Evolutionary conservation across 2,113 vertebrate genomes (phyloP), one percentile per base, ranked within the genome.

Genomic region (Pachypanchax playfairii): DNA sequence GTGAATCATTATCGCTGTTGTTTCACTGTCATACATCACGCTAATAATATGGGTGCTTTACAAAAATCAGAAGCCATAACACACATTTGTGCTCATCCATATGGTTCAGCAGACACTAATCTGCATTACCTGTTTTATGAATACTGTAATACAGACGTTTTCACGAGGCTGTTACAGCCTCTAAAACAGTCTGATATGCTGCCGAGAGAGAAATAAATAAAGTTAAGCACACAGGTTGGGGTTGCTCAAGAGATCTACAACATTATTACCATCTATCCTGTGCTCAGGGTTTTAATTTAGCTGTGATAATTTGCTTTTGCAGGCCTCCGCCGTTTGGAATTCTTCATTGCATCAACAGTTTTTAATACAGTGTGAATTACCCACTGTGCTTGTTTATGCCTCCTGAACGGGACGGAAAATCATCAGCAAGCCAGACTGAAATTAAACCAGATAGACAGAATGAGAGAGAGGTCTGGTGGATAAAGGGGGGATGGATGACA

Each of bases 321-420:
- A 93, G 93, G 90, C 92, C 92, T 95, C 92, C 85, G 60, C 90
- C 95, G 94, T 95, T 95, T 95, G 95, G 92, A 93, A 89, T 92
- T 94, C 93, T 94, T 80, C 93, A 93, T 92, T 92, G 93, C 90
- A 92, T 93, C 94, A 93, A 94, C 95, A 93, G 93, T 95, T 96
- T 96, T 93, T 94, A 95, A 96, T 94, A 92, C 95, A 90, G 94
- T 94, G 94, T 90, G 93, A 95, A 96, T 97, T 95, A 95, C 95
- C 94, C 94, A 93, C 95, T 95, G 94, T 92, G 96, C 93, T 92
- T 95, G 93, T 96, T 97, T 95, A 93, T 92, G 91, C 92, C 91
- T 92, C 92, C 90, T 92, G 86, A 93, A 94, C 92, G 93, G 91
- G 91, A 90, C 91, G 88, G 93, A 91, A 96, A 94, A 94, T 93